phyloP scores from a whole-genome alignment of 1,140 invertebrate genomes.

The Eriocheir sinensis region DNA sequence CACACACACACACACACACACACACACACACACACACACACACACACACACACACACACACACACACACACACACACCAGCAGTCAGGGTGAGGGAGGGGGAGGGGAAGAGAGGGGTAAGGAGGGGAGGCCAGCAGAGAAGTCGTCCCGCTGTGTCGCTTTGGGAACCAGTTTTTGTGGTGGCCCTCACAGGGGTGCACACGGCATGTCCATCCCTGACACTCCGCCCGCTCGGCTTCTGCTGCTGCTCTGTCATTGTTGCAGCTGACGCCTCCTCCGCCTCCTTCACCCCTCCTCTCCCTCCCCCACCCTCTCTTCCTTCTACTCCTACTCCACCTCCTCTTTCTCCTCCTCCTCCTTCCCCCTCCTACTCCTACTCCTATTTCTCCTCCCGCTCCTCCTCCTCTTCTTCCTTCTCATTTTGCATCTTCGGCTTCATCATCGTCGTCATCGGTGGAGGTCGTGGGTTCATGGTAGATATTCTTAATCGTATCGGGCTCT shows the following conservation, averaged over 20 bases:
- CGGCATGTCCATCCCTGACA: conserved; percentile 48
- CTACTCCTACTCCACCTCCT: neutral
- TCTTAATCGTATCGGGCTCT: too few relatives aligned
- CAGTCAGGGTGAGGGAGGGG: neutral
- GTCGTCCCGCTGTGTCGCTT: conserved; percentile 43
- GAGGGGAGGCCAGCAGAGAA: neutral
- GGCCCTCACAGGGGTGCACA: conserved; percentile 40
- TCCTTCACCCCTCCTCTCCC: neutral
- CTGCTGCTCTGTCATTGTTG: conserved; percentile 2
- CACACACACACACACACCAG: neutral
- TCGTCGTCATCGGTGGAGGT: too few relatives aligned
- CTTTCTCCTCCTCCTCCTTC: neutral
- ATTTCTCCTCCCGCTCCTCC: too few relatives aligned
- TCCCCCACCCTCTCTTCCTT: neutral
- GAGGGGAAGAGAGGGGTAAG: neutral
- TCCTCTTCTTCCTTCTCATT: too few relatives aligned
- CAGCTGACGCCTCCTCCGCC: neutral
- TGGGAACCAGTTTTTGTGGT: conserved; percentile 46
- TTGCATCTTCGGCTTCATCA: too few relatives aligned
- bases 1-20: conserved; percentile 9
- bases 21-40: conserved; percentile 28
- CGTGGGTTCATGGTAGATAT: too few relatives aligned
- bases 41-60: conserved; percentile 41
- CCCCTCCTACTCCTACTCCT: neutral
- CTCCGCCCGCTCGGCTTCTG: neutral